Evolutionary conservation across 2,888 invertebrate species (phyloP).

Genomic region (Hesperia comma): DNA sequence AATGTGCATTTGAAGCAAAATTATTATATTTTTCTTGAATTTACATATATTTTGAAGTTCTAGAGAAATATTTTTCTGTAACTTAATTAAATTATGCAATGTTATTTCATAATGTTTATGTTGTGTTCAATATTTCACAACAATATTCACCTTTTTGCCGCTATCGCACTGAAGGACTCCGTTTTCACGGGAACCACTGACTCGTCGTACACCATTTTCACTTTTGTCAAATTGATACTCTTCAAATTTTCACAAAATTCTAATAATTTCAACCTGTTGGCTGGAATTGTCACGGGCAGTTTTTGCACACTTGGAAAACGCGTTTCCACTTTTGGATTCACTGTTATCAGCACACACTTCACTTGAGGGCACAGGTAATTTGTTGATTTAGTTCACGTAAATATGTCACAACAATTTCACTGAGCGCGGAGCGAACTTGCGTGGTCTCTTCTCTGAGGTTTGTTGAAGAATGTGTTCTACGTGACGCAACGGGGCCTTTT

Average conservation of each 20-base stretch:
- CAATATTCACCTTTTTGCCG: slow-evolving; percentile 74
- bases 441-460: slow-evolving; percentile 56
- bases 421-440: slow-evolving; percentile 57
- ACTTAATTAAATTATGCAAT: slow-evolving; percentile 7
- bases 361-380: slow-evolving; percentile 29
- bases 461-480: slow-evolving; percentile 56
- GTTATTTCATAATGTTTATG: slow-evolving; percentile 37
- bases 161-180: slow-evolving; percentile 76
- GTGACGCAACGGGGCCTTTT: slow-evolving; percentile 49
- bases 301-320: slow-evolving; percentile 20
- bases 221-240: slow-evolving; percentile 62
- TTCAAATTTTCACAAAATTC: slow-evolving; percentile 67
- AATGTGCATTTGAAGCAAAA: too few species aligned
- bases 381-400: slow-evolving; percentile 8
- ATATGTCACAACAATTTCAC: slow-evolving; percentile 79
- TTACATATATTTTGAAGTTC: too few species aligned
- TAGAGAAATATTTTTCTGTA: too few species aligned
- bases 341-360: slow-evolving; percentile 44
- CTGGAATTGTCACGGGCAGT: slow-evolving; percentile 56
- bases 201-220: slow-evolving; percentile 72
- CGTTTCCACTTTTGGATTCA: slow-evolving; percentile 46
- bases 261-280: slow-evolving; percentile 53
- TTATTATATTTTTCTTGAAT: too few species aligned
- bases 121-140: slow-evolving; percentile 37
- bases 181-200: slow-evolving; percentile 75